Percentiles rank a stretch among this genome's conserved stretches.
Conservation (phyloP, 2,113 vertebrate species). For the Hemichromis elongatus region DNA sequence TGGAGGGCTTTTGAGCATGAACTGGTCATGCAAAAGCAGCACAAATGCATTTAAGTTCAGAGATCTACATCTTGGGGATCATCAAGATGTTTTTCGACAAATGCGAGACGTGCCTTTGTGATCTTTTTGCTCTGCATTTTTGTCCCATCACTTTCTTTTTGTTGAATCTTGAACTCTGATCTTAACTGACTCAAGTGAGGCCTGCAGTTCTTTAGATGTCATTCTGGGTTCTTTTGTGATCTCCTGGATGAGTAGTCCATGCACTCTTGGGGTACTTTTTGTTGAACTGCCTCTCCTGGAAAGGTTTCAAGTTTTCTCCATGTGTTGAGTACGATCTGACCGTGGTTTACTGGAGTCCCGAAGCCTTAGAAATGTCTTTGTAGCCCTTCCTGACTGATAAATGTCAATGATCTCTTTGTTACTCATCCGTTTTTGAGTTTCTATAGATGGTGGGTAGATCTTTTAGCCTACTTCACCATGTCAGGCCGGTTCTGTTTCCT, state of each 20-base stretch:
- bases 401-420: background rate
- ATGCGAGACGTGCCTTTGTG: background rate
- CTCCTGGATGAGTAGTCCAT: background rate
- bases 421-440: background rate
- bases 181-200: background rate
- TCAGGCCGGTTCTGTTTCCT: too few species aligned
- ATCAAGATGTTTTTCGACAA: background rate
- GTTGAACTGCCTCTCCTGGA: background rate
- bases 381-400: background rate
- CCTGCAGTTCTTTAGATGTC: background rate
- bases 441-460: background rate
- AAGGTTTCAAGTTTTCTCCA: background rate
- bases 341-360: background rate
- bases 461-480: background rate
- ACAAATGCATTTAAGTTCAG: accelerated
- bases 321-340: background rate
- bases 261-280: background rate
- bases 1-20: too few species aligned
- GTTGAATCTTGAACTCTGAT: background rate
- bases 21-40: background rate
- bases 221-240: background rate
- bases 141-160: background rate
- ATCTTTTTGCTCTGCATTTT: background rate
- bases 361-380: background rate
- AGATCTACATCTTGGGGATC: background rate